Evolutionary conservation across 37 sponge, comb jelly and placozoan genomes (phyloP), one percentile per base, ranked within the genome.

Genomic region (Beroe ovata): DNA sequence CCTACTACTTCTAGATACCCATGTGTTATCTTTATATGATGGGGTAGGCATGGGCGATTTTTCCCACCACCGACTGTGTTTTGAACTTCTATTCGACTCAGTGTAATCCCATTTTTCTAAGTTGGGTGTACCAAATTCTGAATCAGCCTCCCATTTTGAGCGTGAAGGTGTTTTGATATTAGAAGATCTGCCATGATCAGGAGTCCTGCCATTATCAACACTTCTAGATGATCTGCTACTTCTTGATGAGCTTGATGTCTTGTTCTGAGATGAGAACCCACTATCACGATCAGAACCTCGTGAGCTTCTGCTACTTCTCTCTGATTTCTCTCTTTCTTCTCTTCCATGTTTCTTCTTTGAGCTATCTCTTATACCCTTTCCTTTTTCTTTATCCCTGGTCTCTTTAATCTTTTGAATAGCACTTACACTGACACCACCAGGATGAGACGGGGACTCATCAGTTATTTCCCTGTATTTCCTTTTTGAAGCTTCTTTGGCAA

Each of bases 31-130:
- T 61, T 90, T 91, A 90, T 95, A 91, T 14, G 95, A 90, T 38
- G 97, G 97, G 22, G 97, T 97, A 16, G 97, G 95, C 36, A 95
- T 91, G 58, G 97, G 97, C 0, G 97, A 95, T 54, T 92, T 92
- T 21, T 91, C 92, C 71, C 59, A 90, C 59, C 64, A 60, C 20
- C 91, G 42, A 8, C 8, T 90, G 32, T n/a, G 33, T 21, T 35
- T 66, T 0, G 26, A 66, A 35, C 63, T 64, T 62, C 71, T 35
- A 0, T 33, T 1, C 32, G 60, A 90, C 71, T 62, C 71, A 41
- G 90, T 38, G 2, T 28, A 26, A 72, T 96, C 97, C 97, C 97
- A 96, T 38, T 88, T 91, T 40, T 92, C 90, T n/a, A 34, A 2
- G 14, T 58, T 60, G 0, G 88, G 89, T 8, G 91, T 69, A 1